Evolutionary conservation across 2,113 vertebrate genomes (phyloP), one percentile per base, ranked within the genome.

Genomic region (Circaetus gallicus): DNA sequence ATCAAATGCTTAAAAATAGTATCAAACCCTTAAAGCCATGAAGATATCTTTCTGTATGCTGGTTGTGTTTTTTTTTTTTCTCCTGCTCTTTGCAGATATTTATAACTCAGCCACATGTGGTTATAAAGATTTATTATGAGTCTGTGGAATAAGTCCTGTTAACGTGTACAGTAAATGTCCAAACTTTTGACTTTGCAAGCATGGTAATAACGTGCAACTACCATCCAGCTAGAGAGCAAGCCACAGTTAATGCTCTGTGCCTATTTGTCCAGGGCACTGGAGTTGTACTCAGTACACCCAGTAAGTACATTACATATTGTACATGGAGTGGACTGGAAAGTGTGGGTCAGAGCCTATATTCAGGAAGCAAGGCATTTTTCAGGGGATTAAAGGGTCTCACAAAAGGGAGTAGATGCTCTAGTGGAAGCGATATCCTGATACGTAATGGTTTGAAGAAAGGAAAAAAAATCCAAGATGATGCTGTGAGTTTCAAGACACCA

Each of bases 81-180:
- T 6, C 98, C 97, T 96, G 95, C 97, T 98, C 97, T 98, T 98
- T 98, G 97, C 98, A 98, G 98, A 97, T 98, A 98, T 98, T 98
- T 97, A 98, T 98, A 98, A 98, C 97, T 95, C 86, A 55, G 98
- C 98, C 98, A 98, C 98, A 97, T 97, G 98, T 97, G 97, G 98
- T 98, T 98, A 97, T 98, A 97, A 98, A 98, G 99, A 99, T 99
- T 99, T 99, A 99, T 99, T 98, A 98, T 84, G 94, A 98, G 98
- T 93, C 98, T 97, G 98, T 93, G 97, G 98, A 98, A 98, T 98
- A 98, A 99, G 98, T 96, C 98, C 98, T 98, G 98, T 98, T 98
- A 98, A 98, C 96, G 96, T 98, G 95, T 98, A 98, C 96, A 97
- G 96, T 98, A 98, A 98, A 97, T 62, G 95, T 97, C 98, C 98